phyloP scores from a whole-genome alignment of 35 echinoderm and acorn worm species.

The Antedon bifida region DNA sequence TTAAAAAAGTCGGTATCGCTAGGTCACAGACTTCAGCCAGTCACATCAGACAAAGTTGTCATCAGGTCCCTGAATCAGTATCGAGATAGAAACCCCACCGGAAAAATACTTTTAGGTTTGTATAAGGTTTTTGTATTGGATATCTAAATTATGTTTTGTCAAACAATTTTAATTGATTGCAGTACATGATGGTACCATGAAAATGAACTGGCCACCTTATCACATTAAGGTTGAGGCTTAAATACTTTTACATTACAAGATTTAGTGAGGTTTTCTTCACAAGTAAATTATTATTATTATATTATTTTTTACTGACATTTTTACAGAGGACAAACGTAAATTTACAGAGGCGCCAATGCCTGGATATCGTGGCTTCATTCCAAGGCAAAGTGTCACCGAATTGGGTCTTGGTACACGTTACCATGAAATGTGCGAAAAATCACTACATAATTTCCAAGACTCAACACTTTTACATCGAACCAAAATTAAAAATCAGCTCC shows the following conservation, averaged over 20 bases:
- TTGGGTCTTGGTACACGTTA: conserved; percentile 78
- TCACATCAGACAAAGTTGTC: conserved; percentile 27
- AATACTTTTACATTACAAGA: too few relatives aligned
- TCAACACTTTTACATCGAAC: conserved; percentile 52
- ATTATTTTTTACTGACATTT: conserved; percentile 3
- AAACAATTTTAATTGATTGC: too few relatives aligned
- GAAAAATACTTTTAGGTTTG: conserved; percentile 70
- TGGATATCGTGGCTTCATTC: conserved; percentile 88
- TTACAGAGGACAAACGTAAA: conserved; percentile 51
- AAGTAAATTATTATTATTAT: too few relatives aligned
- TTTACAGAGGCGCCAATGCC: conserved; percentile 89
- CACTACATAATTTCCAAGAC: conserved; percentile 75
- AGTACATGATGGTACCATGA: too few relatives aligned
- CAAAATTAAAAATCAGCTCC: conserved; percentile 5
- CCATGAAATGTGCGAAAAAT: conserved; percentile 73
- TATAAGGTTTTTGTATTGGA: not conserved
- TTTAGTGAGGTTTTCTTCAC: too few relatives aligned
- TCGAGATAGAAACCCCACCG: conserved; percentile 69
- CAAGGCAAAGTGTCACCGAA: conserved; percentile 77
- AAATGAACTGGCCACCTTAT: too few relatives aligned
- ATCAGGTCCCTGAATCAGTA: conserved; percentile 64
- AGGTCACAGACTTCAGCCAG: conserved; percentile 22
- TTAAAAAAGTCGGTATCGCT: conserved; percentile 34
- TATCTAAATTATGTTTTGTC: too few relatives aligned
- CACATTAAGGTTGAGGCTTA: too few relatives aligned